Evolutionary conservation across 1,140 invertebrate species (phyloP), one percentile per base, ranked within the genome.

Genomic region (Lordiphosa mommai): DNA sequence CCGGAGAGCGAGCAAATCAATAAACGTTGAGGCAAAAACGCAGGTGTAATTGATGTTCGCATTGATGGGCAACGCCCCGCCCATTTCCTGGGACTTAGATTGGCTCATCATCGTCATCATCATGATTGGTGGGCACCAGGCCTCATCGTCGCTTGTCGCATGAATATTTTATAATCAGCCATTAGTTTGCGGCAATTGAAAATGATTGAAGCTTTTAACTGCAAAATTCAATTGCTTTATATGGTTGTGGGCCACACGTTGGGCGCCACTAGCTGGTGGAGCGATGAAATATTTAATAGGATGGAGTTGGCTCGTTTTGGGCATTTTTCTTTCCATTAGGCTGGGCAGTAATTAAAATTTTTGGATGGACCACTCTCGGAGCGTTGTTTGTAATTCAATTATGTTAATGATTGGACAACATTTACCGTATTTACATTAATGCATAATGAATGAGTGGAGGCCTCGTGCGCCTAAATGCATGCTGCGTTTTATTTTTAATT

Each of bases 321-420:
- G 51, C 37, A 32, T 56, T 46, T 61, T 56, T 61, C 40, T 59
- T 48, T 84, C 77, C 77, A 84, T 84, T 84, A 84, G 77, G 57
- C 77, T 61, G 61, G 67, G 72, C 53, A 84, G 77, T 84, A 84
- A 84, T 84, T 84, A 84, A 84, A 84, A 84, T 84, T 69, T 69
- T 69, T 69, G 72, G 77, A 84, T 84, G 84, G 72, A 79, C 69
- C 66, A 71, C 57, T 70, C 77, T 63, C 57, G 63, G 52, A 46
- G 12, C 55, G 4, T 76, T 88, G 80, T 88, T 88, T 88, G 86
- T 88, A 88, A 88, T 88, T 88, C 85, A 88, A 88, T 88, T 88
- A 88, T 88, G 86, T 88, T 88, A 88, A 88, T 88, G 86, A 88
- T 87, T 87, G 86, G 76, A 88, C 86, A 87, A 87, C 86, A 88